Evolutionary conservation across 1,140 invertebrate species (phyloP).

Genomic region (Plodia interpunctella): DNA sequence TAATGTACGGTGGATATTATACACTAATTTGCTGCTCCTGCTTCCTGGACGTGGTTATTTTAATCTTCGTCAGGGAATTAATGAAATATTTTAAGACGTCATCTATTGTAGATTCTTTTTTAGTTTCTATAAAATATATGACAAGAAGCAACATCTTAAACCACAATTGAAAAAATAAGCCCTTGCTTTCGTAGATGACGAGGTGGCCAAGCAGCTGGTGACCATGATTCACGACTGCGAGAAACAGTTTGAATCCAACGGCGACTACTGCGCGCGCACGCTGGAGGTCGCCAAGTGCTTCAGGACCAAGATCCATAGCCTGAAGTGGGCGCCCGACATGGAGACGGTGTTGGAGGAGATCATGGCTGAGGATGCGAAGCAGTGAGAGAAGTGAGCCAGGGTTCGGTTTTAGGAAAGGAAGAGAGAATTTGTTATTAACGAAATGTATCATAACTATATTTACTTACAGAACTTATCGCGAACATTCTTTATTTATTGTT

Average conservation of each 20-base stretch:
- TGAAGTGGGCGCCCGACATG: slow-evolving; percentile 58
- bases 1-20: too few relatives aligned
- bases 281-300: slow-evolving; percentile 56
- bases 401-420: neutral
- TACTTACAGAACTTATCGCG: too few relatives aligned
- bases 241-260: slow-evolving; percentile 16
- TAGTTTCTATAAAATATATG: neutral
- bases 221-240: slow-evolving; percentile 49
- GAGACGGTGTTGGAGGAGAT: slow-evolving; percentile 44
- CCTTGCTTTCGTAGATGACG: too few relatives aligned
- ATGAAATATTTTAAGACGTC: too few relatives aligned
- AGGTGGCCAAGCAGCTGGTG: slow-evolving; percentile 46
- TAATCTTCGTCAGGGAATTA: too few relatives aligned
- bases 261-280: slow-evolving; percentile 37
- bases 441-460: too few relatives aligned
- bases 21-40: too few relatives aligned
- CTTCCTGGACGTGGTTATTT: too few relatives aligned
- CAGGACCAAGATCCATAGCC: slow-evolving; percentile 47
- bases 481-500: too few relatives aligned
- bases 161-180: too few relatives aligned
- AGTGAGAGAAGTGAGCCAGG: neutral
- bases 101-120: too few relatives aligned
- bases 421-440: too few relatives aligned
- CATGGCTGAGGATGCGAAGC: slow-evolving; percentile 28
- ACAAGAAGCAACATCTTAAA: neutral